These are phyloP conservation scores for Hemaris fuciformis DNA, from an alignment of 2,888 invertebrate species.

Conservation along the genomic window DNA sequence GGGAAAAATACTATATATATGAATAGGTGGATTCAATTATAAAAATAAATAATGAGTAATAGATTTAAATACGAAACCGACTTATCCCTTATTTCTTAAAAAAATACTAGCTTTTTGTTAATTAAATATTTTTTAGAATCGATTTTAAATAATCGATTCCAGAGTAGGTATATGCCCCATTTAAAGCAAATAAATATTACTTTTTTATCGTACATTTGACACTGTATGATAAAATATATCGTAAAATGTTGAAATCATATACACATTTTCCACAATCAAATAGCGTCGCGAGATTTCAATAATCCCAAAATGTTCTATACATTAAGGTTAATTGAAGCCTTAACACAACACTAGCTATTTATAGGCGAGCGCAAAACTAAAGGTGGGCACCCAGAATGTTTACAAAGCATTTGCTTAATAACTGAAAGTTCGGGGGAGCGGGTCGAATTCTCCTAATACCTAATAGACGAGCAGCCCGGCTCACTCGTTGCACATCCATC, in stretches of 20 bases:
- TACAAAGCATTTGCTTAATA: slow-evolving; percentile 82
- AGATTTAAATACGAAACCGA: too few species aligned
- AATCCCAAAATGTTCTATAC: slow-evolving; percentile 38
- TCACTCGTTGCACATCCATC: neutral
- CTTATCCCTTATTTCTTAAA: too few species aligned
- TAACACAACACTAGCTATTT: slow-evolving; percentile 70
- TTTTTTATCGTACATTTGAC: too few species aligned
- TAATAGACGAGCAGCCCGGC: slow-evolving; percentile 18
- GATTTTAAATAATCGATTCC: too few species aligned
- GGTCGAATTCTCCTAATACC: slow-evolving; percentile 79
- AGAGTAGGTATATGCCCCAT: too few species aligned
- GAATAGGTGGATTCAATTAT: too few species aligned
- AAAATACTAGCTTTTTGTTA: too few species aligned
- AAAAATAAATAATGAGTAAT: too few species aligned
- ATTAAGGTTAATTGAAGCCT: slow-evolving; percentile 64
- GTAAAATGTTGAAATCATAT: neutral
- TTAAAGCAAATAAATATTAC: too few species aligned
- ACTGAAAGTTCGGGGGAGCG: slow-evolving; percentile 75
- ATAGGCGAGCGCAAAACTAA: slow-evolving; percentile 64
- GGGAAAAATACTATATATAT: too few species aligned
- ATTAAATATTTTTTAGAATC: too few species aligned
- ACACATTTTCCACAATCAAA: neutral
- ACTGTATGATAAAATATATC: too few species aligned
- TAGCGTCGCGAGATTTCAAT: slow-evolving; percentile 33
- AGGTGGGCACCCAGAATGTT: slow-evolving; percentile 78